phyloP scores from a whole-genome alignment of 30 jellyfish, hydroid and myxozoan genomes.

The Hydractinia symbiolongicarpus region DNA sequence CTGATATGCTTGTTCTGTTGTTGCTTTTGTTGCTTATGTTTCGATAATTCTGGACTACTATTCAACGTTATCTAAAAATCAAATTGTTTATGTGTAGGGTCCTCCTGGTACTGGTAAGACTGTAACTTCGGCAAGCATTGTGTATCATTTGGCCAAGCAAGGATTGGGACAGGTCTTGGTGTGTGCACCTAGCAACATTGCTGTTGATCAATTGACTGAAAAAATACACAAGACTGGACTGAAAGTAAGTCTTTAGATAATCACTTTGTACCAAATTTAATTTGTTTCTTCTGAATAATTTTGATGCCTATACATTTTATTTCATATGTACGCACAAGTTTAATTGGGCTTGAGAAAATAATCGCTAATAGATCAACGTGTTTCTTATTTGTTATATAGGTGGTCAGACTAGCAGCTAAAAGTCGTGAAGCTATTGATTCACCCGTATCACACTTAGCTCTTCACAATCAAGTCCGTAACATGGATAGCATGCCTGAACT shows the following conservation, averaged over 20 bases:
- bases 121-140: conserved; percentile 99
- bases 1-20: neutral
- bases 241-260: conserved; percentile 44
- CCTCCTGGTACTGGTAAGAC: conserved; percentile 99
- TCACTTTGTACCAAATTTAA: neutral
- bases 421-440: conserved; percentile 99
- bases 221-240: conserved; percentile 96
- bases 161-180: conserved; percentile 96
- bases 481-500: conserved; percentile 96
- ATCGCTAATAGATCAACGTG: neutral
- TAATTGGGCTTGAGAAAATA: neutral
- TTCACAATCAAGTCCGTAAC: conserved; percentile 93
- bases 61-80: no score
- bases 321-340: neutral
- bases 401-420: conserved; percentile 97
- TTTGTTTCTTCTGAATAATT: no score
- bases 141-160: conserved; percentile 92
- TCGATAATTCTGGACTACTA: no score
- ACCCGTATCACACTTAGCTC: conserved; percentile 85
- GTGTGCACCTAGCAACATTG: conserved; percentile 99
- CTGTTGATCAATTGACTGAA: conserved; percentile 98
- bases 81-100: conserved; percentile 48
- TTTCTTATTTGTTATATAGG: conserved; percentile 29
- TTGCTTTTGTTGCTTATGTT: no score
- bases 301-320: neutral